A percentile compares a stretch with the other conserved stretches of the same genome.
Conservation (phyloP, 2,797 vertebrate genomes). For the Phrynocephalus vlangalii region DNA sequence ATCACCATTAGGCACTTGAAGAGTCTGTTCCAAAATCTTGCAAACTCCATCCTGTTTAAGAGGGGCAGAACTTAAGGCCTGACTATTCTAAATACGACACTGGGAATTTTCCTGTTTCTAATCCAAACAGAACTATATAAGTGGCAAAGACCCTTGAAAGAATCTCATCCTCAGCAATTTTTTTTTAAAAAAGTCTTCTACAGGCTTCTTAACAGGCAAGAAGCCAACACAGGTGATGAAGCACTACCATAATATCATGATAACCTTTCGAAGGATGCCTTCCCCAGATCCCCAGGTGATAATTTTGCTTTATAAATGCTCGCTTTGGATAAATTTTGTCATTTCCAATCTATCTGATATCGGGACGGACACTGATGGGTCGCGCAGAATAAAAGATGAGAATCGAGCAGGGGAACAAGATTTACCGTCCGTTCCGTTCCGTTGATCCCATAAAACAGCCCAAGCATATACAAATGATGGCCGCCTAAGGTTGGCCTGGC, state of each 20-base stretch:
- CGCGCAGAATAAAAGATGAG: slow-evolving; percentile 69
- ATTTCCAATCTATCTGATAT: slow-evolving; percentile 70
- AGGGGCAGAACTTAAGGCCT: too few species aligned
- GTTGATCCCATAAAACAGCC: slow-evolving; percentile 71
- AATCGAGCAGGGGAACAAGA: slow-evolving; percentile 65
- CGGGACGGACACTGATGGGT: slow-evolving; percentile 64
- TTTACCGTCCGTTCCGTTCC: slow-evolving; percentile 70
- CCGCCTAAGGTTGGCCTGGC: slow-evolving; percentile 59
- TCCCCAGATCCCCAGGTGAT: slow-evolving; percentile 28
- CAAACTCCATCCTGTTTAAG: too few species aligned
- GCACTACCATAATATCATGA: background rate
- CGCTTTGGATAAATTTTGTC: slow-evolving; percentile 68
- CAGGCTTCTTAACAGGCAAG: background rate
- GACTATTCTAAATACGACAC: too few species aligned
- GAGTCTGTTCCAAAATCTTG: too few species aligned
- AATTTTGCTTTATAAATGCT: slow-evolving; percentile 63
- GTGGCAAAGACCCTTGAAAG: background rate
- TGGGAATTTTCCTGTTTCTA: too few species aligned
- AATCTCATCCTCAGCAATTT: too few species aligned
- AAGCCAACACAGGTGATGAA: background rate
- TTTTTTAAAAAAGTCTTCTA: background rate
- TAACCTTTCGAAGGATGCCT: slow-evolving; percentile 23
- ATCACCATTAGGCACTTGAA: too few species aligned
- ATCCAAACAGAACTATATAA: too few species aligned
- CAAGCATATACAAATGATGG: slow-evolving; percentile 71